Base-by-base conservation (phyloP, 2,888 invertebrate genomes). In the Escarpia spicata region DNA sequence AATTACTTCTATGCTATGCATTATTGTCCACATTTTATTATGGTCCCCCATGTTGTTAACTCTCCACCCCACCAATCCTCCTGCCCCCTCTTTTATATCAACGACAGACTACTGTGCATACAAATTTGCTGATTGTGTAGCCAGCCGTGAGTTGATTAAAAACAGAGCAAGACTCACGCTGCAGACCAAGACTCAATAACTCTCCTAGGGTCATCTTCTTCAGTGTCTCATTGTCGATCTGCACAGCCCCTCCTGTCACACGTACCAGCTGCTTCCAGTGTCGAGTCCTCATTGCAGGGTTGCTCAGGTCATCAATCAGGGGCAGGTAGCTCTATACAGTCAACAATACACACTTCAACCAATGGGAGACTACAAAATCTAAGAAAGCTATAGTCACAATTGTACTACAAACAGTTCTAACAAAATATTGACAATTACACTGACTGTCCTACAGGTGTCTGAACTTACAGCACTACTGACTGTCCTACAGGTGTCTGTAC, bases 241-340 rank as follows among this genome's bases (percentile, higher is more conserved):
- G 95, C 90, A 96, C 94, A 26, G 95, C 95, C 1, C 96, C 96
- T n/a, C 96, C 96, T 8, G 96, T 96, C 37, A 96, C 96, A 8
- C 96, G 94, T 6, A 96, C 96, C 92, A 96, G 94, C 94, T 96
- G 96, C 93, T 96, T 96, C 96, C 96, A 96, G 94, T 96, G 96
- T 12, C 96, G 94, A 0, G 96, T 96, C 92, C 96, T 95, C 96
- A 96, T 96, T 19, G 96, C 96, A 26, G 96, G 96, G 94, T 96
- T 96, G 93, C 96, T 95, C 92, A 96, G 95, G 94, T 96, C 96
- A 93, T 96, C 96, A 75, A 96, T 96, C 93, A 96, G 93, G 0
- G 96, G 96, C 52, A 96, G 94, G 94, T 96, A 96, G 12, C 95
- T 95, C 96, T 96, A 90, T 90, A 90, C 90, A 90, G 19, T 15